Evolutionary conservation across 2,113 vertebrate genomes (phyloP).

Genomic region (Verasper variegatus): DNA sequence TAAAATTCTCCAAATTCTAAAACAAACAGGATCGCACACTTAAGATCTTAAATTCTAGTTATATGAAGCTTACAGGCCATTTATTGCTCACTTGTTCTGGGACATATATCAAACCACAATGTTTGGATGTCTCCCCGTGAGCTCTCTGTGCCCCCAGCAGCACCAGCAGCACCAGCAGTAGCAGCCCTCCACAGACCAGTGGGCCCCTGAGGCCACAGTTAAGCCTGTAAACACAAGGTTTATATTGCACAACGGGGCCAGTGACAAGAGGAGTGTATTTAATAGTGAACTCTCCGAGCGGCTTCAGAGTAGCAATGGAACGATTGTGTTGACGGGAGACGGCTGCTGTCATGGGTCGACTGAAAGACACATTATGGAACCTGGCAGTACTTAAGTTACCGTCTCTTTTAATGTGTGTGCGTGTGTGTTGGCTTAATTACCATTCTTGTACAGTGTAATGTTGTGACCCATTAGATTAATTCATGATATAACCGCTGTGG

Average conservation of each 20-base stretch:
- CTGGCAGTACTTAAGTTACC: neutral
- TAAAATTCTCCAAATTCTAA: no score
- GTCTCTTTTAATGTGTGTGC: neutral
- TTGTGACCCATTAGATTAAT: slow-evolving; percentile 36
- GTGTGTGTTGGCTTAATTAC: slow-evolving; percentile 19
- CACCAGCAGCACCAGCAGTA: neutral
- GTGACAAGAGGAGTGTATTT: slow-evolving; percentile 25
- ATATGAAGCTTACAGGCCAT: no score
- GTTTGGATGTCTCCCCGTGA: slow-evolving; percentile 1
- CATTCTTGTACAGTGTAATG: neutral
- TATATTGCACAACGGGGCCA: slow-evolving; percentile 34
- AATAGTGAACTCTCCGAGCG: slow-evolving; percentile 1
- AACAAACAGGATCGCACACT: no score
- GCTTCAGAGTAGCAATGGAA: slow-evolving; percentile 34
- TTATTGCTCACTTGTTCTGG: no score
- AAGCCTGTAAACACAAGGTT: slow-evolving; percentile 19
- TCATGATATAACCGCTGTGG: slow-evolving; percentile 3
- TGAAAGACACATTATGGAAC: slow-evolving; percentile 19
- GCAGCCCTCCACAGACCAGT: neutral
- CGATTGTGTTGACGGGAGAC: slow-evolving; percentile 32
- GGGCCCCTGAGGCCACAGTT: slow-evolving; percentile 9
- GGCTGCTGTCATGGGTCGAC: slow-evolving; percentile 46
- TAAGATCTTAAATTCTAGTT: no score
- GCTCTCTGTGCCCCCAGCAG: neutral
- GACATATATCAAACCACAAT: neutral